Conservation (phyloP, 1,140 invertebrate genomes). For the Drosophila kanapiae region DNA sequence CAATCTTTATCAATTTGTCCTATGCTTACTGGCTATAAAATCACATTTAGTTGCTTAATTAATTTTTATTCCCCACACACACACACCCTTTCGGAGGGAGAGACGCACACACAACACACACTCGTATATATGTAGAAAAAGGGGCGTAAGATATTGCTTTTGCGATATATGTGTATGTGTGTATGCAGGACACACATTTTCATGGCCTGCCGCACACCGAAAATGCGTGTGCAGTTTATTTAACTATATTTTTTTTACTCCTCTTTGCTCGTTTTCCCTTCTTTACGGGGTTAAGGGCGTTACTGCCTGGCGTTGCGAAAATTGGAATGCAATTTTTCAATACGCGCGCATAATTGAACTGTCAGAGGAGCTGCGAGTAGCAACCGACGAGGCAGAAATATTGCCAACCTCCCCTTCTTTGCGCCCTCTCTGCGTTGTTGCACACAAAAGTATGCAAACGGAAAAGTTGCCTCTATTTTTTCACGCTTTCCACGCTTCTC, state of each 20-base stretch:
- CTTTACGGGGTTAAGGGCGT: conserved; percentile 1
- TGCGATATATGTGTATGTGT: conserved; percentile 27
- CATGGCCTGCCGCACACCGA: conserved; percentile 59
- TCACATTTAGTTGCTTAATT: conserved; percentile 85
- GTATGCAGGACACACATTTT: conserved; percentile 54
- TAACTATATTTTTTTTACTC: conserved; percentile 27
- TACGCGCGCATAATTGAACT: conserved; percentile 80
- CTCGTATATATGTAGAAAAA: conserved; percentile 42
- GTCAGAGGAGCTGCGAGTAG: conserved; percentile 54
- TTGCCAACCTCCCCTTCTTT: conserved; percentile 12
- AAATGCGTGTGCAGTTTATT: conserved; percentile 46
- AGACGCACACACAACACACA: conserved; percentile 7
- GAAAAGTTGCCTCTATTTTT: conserved; percentile 27
- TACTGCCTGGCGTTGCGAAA: conserved; percentile 24
- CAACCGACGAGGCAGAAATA: conserved; percentile 50
- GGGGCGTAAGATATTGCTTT: conserved; percentile 73
- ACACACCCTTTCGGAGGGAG: background rate
- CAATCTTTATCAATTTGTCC: conserved; percentile 71
- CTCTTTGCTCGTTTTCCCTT: conserved; percentile 1
- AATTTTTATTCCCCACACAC: conserved; percentile 60
- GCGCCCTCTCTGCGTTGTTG: background rate
- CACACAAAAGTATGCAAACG: conserved; percentile 37
- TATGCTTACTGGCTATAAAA: conserved; percentile 82
- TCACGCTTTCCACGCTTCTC: conserved; percentile 3
- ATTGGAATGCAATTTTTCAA: conserved; percentile 64